These are phyloP conservation scores for Sakesphorus luctuosus DNA, from an alignment of 2,113 vertebrate species.

Conservation along the genomic window DNA sequence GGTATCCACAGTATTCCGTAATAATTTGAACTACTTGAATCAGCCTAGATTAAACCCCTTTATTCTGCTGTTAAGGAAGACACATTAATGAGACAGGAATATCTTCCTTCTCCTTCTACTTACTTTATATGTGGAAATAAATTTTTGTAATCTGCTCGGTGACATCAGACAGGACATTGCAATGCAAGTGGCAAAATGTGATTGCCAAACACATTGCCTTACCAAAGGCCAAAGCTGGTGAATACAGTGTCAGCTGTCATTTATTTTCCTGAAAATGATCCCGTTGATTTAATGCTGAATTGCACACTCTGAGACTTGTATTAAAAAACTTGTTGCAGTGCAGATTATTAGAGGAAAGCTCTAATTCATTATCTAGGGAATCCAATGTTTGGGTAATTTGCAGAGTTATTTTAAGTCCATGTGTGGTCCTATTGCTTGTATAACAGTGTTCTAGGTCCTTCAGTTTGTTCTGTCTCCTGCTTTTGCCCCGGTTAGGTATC, in stretches of 20 bases:
- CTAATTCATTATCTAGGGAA: neutral
- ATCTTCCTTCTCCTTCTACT: neutral
- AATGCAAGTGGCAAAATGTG: neutral
- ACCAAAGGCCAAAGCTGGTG: neutral
- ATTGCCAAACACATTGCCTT: fast-evolving
- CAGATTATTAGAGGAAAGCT: neutral
- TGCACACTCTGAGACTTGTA: neutral
- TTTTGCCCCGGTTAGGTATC: neutral
- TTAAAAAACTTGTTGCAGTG: neutral
- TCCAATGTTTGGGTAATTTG: neutral
- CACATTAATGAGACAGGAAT: neutral
- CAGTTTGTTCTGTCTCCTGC: neutral
- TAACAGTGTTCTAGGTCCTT: neutral
- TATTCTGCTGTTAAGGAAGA: neutral
- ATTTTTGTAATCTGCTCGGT: neutral
- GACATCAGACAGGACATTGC: neutral
- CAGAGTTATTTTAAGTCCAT: neutral
- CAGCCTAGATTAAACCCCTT: neutral
- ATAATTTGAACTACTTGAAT: neutral
- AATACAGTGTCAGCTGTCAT: fast-evolving
- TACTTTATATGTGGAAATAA: neutral
- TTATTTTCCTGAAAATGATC: neutral
- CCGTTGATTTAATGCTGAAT: neutral
- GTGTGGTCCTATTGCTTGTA: neutral
- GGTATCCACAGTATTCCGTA: neutral